A percentile compares a stretch with the other conserved stretches of the same genome.
Conservation (phyloP, 2,888 invertebrate species). For the Megalurothrips usitatus region DNA sequence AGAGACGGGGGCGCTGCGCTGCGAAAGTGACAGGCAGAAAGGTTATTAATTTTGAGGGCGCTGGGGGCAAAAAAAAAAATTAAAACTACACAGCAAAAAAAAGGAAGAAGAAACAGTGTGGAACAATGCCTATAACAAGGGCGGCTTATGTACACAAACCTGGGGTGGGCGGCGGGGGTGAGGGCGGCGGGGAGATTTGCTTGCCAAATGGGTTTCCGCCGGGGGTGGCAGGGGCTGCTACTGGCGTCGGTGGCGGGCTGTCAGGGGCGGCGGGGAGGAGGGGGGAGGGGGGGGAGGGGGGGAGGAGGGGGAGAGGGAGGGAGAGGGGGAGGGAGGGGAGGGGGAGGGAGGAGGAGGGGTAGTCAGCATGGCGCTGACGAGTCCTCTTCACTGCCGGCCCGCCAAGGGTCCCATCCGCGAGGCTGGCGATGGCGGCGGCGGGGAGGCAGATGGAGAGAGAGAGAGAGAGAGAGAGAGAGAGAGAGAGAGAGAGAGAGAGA, state of each 20-base stretch:
- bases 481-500: no score
- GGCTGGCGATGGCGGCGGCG: no score
- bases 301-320: background rate
- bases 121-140: constrained; percentile 24
- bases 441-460: no score
- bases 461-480: no score
- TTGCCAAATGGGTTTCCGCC: constrained; percentile 14
- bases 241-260: background rate
- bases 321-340: no score
- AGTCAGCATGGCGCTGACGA: constrained; percentile 23
- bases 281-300: no score
- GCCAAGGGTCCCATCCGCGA: background rate
- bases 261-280: background rate
- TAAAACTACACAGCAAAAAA: background rate
- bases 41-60: constrained; percentile 22
- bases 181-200: background rate
- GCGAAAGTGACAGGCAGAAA: constrained; percentile 7
- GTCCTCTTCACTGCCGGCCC: background rate
- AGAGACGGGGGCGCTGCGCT: background rate
- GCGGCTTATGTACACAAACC: constrained; percentile 16
- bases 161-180: background rate
- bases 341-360: background rate
- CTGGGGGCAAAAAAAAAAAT: background rate
- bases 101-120: background rate
- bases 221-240: no score